A percentile compares a stretch with the other conserved stretches of the same genome.
These are phyloP conservation scores for Orcinus orca DNA, from an alignment of 2,113 vertebrate species.

Conservation along the genomic window DNA sequence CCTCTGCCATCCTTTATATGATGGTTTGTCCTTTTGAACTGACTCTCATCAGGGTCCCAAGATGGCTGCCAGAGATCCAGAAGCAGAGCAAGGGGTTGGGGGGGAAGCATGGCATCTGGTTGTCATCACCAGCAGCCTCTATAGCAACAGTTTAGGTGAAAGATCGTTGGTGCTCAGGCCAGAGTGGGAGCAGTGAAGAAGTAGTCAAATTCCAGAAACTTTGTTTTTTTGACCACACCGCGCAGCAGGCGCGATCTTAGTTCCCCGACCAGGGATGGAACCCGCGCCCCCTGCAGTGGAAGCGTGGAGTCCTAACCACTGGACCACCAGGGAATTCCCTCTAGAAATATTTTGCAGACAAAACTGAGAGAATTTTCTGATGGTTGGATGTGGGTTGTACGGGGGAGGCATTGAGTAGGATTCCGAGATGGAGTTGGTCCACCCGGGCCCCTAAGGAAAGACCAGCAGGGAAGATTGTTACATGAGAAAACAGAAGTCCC, in stretches of 20 bases:
- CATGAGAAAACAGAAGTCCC: not conserved
- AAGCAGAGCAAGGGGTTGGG: too few species aligned
- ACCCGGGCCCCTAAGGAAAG: too few species aligned
- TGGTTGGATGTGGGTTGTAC: too few species aligned
- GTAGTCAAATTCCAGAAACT: not conserved
- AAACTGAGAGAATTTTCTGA: too few species aligned
- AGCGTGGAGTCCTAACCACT: too few species aligned
- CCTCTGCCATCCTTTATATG: too few species aligned
- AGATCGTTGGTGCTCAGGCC: rapidly evolving
- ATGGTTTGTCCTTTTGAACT: not conserved
- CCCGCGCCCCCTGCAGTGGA: too few species aligned
- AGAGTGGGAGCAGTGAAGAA: not conserved
- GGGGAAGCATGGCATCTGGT: not conserved
- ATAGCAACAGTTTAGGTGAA: not conserved
- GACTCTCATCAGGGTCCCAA: not conserved
- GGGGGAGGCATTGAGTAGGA: rapidly evolving
- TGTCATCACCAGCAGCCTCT: not conserved
- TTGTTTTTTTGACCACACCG: not conserved
- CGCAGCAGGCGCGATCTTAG: too few species aligned
- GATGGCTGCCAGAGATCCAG: too few species aligned
- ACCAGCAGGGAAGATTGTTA: not conserved
- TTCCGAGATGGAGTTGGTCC: not conserved
- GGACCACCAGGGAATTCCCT: too few species aligned
- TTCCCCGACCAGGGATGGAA: too few species aligned
- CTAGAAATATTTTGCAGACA: not conserved